A percentile compares a stretch with the other conserved stretches of the same genome.
These are phyloP conservation scores for Salvelinus fontinalis DNA, from an alignment of 2,113 vertebrate species.

Conservation along the genomic window DNA sequence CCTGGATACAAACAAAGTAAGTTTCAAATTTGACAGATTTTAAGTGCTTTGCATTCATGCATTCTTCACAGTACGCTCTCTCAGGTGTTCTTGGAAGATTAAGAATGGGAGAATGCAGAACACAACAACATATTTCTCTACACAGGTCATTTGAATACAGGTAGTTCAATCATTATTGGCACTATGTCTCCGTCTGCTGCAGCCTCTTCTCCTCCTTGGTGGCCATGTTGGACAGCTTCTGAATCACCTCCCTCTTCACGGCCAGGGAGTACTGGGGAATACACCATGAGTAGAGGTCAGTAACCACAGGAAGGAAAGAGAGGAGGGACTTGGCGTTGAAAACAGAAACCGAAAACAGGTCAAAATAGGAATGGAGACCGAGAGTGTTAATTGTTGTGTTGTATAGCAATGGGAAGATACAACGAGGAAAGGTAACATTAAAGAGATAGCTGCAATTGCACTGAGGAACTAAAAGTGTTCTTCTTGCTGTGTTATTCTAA, in stretches of 20 bases:
- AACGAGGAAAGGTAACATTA: no score
- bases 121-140: background rate
- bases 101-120: background rate
- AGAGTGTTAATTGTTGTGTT: background rate
- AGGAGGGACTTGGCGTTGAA: background rate
- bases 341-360: no score
- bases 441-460: no score
- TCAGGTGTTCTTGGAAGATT: no score
- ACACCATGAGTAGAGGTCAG: no score
- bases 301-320: background rate
- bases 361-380: background rate
- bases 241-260: constrained; percentile 79
- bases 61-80: background rate
- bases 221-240: constrained; percentile 73
- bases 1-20: constrained; percentile 60
- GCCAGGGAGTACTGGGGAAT: constrained; percentile 76
- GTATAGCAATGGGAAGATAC: background rate
- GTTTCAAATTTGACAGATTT: background rate
- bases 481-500: constrained; percentile 8
- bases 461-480: no score
- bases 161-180: no score
- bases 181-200: constrained; percentile 65
- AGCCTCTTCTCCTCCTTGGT: constrained; percentile 75
- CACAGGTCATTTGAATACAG: background rate
- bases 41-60: background rate